A percentile compares a stretch with the other conserved stretches of the same genome.
Conservation (phyloP, 2,888 invertebrate genomes). For the Phorcus lineatus region DNA sequence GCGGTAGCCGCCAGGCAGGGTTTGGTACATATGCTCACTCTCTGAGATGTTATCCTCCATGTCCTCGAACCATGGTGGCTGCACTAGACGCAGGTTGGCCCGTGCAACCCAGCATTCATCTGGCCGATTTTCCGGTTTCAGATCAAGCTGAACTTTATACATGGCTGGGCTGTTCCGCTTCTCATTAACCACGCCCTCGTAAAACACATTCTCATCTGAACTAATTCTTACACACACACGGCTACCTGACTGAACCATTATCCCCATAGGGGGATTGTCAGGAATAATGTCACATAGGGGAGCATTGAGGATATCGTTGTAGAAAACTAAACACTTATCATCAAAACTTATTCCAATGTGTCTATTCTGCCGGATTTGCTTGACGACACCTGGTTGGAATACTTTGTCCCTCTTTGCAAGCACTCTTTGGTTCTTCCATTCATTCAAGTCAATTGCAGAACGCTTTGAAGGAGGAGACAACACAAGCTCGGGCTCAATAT, state of each 20-base stretch:
- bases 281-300: constrained; percentile 92
- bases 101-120: constrained; percentile 84
- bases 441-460: constrained; percentile 85
- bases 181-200: constrained; percentile 87
- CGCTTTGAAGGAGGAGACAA: constrained; percentile 46
- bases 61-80: constrained; percentile 98
- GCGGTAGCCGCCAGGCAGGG: constrained; percentile 34
- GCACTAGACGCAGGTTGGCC: constrained; percentile 90
- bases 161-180: constrained; percentile 82
- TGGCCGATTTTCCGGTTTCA: constrained; percentile 70
- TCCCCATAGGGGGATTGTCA: constrained; percentile 90
- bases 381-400: constrained; percentile 89
- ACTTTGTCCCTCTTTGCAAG: constrained; percentile 90
- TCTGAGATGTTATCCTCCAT: constrained; percentile 77
- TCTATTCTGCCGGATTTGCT: constrained; percentile 76
- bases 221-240: constrained; percentile 83
- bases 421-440: constrained; percentile 95
- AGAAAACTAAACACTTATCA: constrained; percentile 84
- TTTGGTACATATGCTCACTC: constrained; percentile 26
- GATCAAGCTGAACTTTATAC: constrained; percentile 81
- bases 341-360: constrained; percentile 90
- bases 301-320: constrained; percentile 82
- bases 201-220: constrained; percentile 83
- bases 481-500: constrained; percentile 52
- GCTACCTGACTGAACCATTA: constrained; percentile 86